Percentiles rank a stretch among this genome's conserved stretches.
These are phyloP conservation scores for Mus musculus DNA, from an alignment of 2,113 vertebrate species.

Conservation along the genomic window GRCm39 chr3:82429501-82430000, in stretches of 20 bases:
- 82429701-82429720: neutral
- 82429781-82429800: neutral
- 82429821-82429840: neutral
- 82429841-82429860: no score
- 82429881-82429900: no score
- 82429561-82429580: constrained; percentile 29
- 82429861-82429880: no score
- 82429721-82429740: neutral
- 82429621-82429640: neutral
- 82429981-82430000: neutral
- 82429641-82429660: neutral
- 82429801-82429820: constrained; percentile 3
- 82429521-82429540: no score
- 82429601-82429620: neutral
- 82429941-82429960: neutral
- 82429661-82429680: neutral
- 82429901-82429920: no score
- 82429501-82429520: no score
- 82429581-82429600: neutral
- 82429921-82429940: no score
- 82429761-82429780: neutral
- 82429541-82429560: no score
- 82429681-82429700: neutral
- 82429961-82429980: neutral
- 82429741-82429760: neutral